These are phyloP conservation scores for Nipponia nippon DNA, from an alignment of 2,113 vertebrate genomes.

Conservation along the genomic window DNA sequence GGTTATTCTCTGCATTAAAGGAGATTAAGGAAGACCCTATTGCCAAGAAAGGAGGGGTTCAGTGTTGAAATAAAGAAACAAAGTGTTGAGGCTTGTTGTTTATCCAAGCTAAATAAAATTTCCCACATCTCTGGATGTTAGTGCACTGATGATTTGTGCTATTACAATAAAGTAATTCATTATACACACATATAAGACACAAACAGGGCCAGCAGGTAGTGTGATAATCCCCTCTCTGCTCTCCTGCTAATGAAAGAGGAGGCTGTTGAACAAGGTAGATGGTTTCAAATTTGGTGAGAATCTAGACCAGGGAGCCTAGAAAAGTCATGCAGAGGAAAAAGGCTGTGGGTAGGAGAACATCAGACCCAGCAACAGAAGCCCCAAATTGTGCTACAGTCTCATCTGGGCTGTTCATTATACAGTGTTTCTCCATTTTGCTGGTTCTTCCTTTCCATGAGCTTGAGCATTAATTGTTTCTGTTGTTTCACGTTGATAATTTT, in stretches of 20 bases:
- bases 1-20: not conserved
- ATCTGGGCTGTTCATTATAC: rapidly evolving
- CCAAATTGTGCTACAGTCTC: not conserved
- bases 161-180: not conserved
- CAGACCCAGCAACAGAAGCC: not conserved
- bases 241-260: not conserved
- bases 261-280: not conserved
- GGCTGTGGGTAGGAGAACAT: not conserved
- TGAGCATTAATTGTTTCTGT: not conserved
- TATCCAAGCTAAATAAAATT: not conserved
- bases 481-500: not conserved
- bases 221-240: not conserved
- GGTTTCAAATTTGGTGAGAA: not conserved
- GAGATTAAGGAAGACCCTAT: not conserved
- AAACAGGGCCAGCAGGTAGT: not conserved
- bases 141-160: not conserved
- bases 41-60: not conserved
- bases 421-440: not conserved
- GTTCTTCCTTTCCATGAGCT: not conserved
- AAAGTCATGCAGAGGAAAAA: not conserved
- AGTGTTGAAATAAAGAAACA: not conserved
- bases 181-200: not conserved
- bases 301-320: not conserved
- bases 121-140: not conserved
- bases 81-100: not conserved